Conservation (phyloP, 2,888 invertebrate genomes). For the Synergus laeviventris region DNA sequence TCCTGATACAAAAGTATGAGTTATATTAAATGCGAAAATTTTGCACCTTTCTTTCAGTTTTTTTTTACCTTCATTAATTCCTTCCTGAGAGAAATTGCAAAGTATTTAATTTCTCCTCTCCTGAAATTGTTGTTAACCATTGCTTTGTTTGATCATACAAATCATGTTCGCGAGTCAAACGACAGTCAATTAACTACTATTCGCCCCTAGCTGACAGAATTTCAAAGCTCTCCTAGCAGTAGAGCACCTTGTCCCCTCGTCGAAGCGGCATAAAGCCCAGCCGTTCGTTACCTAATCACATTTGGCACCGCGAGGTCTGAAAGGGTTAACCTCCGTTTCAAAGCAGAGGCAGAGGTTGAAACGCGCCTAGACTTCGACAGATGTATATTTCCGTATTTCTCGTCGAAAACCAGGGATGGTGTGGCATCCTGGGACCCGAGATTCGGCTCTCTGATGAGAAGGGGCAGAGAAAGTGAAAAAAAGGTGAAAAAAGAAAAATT, state of each 20-base stretch:
- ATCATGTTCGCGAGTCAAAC: slow-evolving; percentile 35
- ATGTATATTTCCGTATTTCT: slow-evolving; percentile 39
- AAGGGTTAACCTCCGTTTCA: slow-evolving; percentile 35
- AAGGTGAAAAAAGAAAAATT: slow-evolving; percentile 32
- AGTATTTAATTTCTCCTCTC: neutral
- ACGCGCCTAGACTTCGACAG: slow-evolving; percentile 34
- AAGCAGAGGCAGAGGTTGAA: slow-evolving; percentile 35
- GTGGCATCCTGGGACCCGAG: slow-evolving; percentile 44
- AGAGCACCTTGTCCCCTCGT: slow-evolving; percentile 26
- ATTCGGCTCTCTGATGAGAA: slow-evolving; percentile 40
- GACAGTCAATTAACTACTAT: slow-evolving; percentile 38
- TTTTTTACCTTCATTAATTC: neutral
- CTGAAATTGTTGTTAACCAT: slow-evolving; percentile 22
- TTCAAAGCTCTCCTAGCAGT: slow-evolving; percentile 34
- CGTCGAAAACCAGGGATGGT: slow-evolving; percentile 6
- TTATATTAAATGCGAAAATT: too few relatives aligned
- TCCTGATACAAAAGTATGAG: too few relatives aligned
- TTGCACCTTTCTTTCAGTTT: neutral
- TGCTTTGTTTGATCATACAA: slow-evolving; percentile 38
- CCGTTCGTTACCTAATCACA: slow-evolving; percentile 41
- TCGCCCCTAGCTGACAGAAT: slow-evolving; percentile 32
- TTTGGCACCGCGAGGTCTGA: slow-evolving; percentile 35
- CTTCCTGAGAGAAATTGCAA: neutral
- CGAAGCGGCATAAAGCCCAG: slow-evolving; percentile 33
- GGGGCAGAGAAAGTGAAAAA: slow-evolving; percentile 15